These are phyloP conservation scores for Amphibalanus amphitrite DNA, from an alignment of 1,140 invertebrate genomes.

Conservation along the genomic window DNA sequence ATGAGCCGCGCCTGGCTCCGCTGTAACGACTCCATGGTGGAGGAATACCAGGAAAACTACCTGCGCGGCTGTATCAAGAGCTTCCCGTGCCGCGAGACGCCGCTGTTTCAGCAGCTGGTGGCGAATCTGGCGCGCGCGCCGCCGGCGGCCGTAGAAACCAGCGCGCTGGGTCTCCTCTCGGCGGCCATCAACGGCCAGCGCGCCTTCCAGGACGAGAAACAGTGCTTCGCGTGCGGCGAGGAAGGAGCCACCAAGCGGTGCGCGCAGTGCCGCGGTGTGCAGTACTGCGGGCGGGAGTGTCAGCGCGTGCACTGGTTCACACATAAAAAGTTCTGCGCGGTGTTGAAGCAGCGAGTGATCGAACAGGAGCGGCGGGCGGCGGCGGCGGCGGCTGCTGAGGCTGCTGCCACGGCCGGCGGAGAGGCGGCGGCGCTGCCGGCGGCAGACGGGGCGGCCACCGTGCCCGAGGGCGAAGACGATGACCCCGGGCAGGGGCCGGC, in stretches of 20 bases:
- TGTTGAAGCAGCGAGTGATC: conserved; percentile 14
- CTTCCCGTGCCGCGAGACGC: conserved; percentile 71
- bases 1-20: neutral
- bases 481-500: too few species aligned
- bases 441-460: neutral
- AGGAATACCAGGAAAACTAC: conserved; percentile 50
- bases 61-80: conserved; percentile 65
- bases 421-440: neutral
- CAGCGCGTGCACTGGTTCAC: conserved; percentile 90
- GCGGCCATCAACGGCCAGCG: conserved; percentile 76
- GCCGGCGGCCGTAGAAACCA: conserved; percentile 27
- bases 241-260: conserved; percentile 80
- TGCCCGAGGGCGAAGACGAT: neutral
- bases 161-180: conserved; percentile 51
- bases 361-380: neutral
- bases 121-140: conserved; percentile 38
- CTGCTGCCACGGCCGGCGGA: too few species aligned
- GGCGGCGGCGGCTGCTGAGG: too few species aligned
- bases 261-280: conserved; percentile 80
- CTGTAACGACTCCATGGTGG: neutral
- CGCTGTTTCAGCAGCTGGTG: conserved; percentile 63
- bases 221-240: conserved; percentile 75
- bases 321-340: conserved; percentile 64
- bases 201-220: conserved; percentile 40
- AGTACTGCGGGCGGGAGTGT: conserved; percentile 83